Evolutionary conservation across 2,797 vertebrate genomes (phyloP).

Genomic region (Uromys caudimaculatus): DNA sequence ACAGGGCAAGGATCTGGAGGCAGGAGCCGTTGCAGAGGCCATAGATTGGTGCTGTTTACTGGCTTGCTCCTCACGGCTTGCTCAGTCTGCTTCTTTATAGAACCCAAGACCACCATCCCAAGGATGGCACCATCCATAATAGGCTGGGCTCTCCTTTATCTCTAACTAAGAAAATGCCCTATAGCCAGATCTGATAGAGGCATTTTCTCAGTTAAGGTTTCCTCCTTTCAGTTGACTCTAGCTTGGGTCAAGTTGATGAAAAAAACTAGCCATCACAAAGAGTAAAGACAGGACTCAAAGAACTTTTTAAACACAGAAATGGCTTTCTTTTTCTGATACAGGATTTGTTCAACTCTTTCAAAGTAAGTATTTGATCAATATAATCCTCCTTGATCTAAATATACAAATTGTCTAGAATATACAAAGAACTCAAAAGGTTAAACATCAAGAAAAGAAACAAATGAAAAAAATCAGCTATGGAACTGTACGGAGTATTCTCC

Average conservation of each 20-base stretch:
- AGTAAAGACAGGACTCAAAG: background rate
- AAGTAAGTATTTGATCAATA: background rate
- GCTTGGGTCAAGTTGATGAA: background rate
- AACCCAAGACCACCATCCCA: background rate
- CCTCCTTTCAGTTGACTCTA: background rate
- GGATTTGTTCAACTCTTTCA: background rate
- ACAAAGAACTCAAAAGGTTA: background rate
- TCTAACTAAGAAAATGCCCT: background rate
- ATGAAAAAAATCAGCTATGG: too few relatives aligned
- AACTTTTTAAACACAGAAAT: background rate
- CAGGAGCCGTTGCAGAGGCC: background rate
- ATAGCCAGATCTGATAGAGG: background rate
- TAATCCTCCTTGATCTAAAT: background rate
- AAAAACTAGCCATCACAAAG: background rate
- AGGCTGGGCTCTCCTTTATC: background rate
- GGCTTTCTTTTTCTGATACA: background rate
- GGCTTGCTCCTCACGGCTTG: background rate
- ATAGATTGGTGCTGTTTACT: background rate
- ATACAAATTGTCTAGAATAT: background rate
- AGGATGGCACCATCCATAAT: background rate
- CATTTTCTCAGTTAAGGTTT: background rate
- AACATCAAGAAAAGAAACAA: background rate
- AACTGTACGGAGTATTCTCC: background rate
- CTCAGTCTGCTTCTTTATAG: background rate
- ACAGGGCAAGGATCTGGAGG: background rate